Evolutionary conservation across 2,113 vertebrate species (phyloP).

Genomic region (Haplochromis burtoni): DNA sequence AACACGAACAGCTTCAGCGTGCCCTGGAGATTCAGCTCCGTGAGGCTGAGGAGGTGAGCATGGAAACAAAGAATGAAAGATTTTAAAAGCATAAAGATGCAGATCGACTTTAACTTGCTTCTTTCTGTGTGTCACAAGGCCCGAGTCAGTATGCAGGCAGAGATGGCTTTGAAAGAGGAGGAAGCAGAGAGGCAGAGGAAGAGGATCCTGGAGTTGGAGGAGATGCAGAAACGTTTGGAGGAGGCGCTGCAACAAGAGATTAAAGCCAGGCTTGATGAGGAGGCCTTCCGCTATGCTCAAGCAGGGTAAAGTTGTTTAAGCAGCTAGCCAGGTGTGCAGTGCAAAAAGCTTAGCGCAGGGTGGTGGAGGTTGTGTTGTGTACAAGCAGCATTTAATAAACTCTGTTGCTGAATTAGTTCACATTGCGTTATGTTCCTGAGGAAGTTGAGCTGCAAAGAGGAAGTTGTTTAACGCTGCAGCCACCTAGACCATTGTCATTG

Average conservation of each 20-base stretch:
- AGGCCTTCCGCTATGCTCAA: conserved; percentile 83
- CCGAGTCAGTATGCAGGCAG: conserved; percentile 88
- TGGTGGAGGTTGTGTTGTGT: background rate
- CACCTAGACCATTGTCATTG: background rate
- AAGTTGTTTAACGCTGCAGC: conserved; percentile 33
- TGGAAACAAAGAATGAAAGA: background rate
- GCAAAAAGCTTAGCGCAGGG: background rate
- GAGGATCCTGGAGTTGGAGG: conserved; percentile 88
- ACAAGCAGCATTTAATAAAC: background rate
- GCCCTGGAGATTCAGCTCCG: conserved; percentile 82
- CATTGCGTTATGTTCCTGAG: conserved; percentile 51
- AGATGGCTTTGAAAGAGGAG: conserved; percentile 89
- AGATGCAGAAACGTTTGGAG: conserved; percentile 86
- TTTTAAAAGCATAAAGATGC: background rate
- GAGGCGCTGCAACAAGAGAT: conserved; percentile 91
- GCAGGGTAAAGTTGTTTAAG: conserved; percentile 72
- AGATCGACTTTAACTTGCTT: background rate
- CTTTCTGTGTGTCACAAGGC: conserved; percentile 63
- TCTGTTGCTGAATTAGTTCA: background rate
- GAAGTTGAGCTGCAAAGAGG: conserved; percentile 52
- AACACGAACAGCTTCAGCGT: conserved; percentile 86
- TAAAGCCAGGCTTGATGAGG: conserved; percentile 85
- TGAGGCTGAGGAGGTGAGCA: conserved; percentile 84
- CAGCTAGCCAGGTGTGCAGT: background rate
- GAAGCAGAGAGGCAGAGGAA: conserved; percentile 85